These are phyloP conservation scores for Notechis scutatus DNA, from an alignment of 2,113 vertebrate species.

Conservation along the genomic window DNA sequence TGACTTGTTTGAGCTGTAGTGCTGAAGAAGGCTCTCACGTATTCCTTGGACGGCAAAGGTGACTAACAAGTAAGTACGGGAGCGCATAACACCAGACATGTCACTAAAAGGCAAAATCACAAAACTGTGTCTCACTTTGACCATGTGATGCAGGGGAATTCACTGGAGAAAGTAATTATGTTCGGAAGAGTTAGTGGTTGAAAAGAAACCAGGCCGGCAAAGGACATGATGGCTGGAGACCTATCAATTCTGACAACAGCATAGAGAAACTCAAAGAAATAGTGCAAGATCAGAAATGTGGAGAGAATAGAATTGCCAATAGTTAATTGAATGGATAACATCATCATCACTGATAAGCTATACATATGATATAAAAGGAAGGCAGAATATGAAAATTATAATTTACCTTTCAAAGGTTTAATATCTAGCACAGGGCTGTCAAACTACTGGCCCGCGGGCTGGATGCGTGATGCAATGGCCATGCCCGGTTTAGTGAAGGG, in stretches of 20 bases:
- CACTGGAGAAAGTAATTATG: not conserved
- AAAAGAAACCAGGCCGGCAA: not conserved
- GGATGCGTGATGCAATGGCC: too few species aligned
- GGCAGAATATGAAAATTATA: not conserved
- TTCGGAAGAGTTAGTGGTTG: not conserved
- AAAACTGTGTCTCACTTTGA: not conserved
- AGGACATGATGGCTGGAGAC: not conserved
- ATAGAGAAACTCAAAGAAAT: not conserved
- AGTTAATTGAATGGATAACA: not conserved
- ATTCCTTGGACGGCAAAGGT: not conserved
- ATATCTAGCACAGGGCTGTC: not conserved
- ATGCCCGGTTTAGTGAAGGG: too few species aligned
- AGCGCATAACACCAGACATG: not conserved
- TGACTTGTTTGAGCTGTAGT: not conserved
- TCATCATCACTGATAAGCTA: not conserved
- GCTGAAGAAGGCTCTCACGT: not conserved
- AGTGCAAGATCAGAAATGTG: not conserved
- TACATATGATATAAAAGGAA: not conserved
- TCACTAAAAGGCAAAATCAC: not conserved
- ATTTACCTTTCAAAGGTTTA: not conserved
- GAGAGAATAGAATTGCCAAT: not conserved
- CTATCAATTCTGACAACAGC: not conserved
- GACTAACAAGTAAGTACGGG: not conserved
- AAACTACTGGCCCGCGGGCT: too few species aligned
- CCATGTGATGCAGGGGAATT: not conserved